These are phyloP conservation scores for Sebastes kiyomatsui DNA, from an alignment of 2,797 vertebrate species.

Conservation along the genomic window DNA sequence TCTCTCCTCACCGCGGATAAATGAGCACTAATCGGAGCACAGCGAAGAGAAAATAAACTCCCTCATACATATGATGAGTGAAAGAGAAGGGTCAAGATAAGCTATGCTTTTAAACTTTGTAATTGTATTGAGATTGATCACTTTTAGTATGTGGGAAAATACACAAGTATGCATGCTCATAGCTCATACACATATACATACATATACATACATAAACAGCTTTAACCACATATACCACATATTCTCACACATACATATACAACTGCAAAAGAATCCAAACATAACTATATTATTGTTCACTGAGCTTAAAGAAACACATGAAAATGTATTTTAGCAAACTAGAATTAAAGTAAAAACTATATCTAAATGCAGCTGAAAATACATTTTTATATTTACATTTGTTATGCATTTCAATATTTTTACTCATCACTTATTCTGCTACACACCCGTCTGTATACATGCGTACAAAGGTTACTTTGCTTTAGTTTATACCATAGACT, in stretches of 20 bases:
- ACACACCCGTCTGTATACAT: not conserved
- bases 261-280: not conserved
- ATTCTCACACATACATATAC: not conserved
- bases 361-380: not conserved
- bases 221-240: not conserved
- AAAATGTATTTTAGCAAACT: not conserved
- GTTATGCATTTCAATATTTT: not conserved
- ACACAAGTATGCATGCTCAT: conserved; percentile 1
- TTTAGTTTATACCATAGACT: not conserved
- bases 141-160: conserved; percentile 41
- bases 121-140: conserved; percentile 26
- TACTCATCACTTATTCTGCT: not conserved
- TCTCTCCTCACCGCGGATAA: conserved; percentile 21
- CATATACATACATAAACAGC: not conserved
- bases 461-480: not conserved
- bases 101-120: conserved; percentile 9
- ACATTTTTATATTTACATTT: not conserved
- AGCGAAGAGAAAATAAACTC: conserved; percentile 64
- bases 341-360: not conserved
- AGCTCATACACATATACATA: not conserved
- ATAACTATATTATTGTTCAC: not conserved
- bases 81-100: conserved; percentile 41
- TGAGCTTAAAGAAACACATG: not conserved
- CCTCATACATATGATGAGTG: conserved; percentile 39
- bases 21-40: conserved; percentile 33